These are phyloP conservation scores for Micoletzkya japonica DNA, from an alignment of 2,888 invertebrate genomes.

Conservation along the genomic window DNA sequence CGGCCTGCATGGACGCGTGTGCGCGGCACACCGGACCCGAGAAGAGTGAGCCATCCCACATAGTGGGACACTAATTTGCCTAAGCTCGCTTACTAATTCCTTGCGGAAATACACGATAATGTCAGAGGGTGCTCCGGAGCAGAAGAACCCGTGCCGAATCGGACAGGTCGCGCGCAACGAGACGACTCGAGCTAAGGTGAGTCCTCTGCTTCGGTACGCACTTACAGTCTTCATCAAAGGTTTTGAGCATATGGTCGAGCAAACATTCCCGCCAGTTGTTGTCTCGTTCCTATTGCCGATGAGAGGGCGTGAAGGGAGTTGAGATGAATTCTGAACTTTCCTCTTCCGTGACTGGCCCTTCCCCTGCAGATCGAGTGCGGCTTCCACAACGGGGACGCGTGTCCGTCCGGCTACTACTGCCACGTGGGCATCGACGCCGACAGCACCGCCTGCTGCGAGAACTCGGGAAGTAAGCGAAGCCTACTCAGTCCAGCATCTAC, in stretches of 20 bases:
- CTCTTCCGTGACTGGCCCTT: too few species aligned
- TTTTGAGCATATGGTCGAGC: slow-evolving; percentile 20
- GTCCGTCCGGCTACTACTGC: slow-evolving; percentile 60
- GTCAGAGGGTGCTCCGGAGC: slow-evolving; percentile 34
- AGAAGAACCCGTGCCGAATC: slow-evolving; percentile 54
- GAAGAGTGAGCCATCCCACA: slow-evolving; percentile 12
- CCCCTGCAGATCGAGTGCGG: slow-evolving; percentile 35
- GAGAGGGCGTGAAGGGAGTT: not conserved
- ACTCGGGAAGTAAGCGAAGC: slow-evolving; percentile 52
- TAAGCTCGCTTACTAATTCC: not conserved
- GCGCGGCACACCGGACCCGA: slow-evolving; percentile 29
- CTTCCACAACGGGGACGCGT: slow-evolving; percentile 44
- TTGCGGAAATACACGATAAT: not conserved
- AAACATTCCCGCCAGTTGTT: not conserved
- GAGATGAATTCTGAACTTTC: not conserved
- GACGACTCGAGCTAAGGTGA: slow-evolving; percentile 10
- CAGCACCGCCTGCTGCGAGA: slow-evolving; percentile 59
- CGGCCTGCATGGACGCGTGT: slow-evolving; percentile 56
- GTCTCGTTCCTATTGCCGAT: not conserved
- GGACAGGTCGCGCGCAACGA: slow-evolving; percentile 47
- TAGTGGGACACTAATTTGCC: not conserved
- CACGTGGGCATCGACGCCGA: slow-evolving; percentile 59
- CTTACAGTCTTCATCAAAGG: too few species aligned
- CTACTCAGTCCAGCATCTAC: not conserved
- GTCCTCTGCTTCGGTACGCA: slow-evolving; percentile 18